Conservation (phyloP, 2,888 invertebrate genomes). For the Metacarcinus magister region DNA sequence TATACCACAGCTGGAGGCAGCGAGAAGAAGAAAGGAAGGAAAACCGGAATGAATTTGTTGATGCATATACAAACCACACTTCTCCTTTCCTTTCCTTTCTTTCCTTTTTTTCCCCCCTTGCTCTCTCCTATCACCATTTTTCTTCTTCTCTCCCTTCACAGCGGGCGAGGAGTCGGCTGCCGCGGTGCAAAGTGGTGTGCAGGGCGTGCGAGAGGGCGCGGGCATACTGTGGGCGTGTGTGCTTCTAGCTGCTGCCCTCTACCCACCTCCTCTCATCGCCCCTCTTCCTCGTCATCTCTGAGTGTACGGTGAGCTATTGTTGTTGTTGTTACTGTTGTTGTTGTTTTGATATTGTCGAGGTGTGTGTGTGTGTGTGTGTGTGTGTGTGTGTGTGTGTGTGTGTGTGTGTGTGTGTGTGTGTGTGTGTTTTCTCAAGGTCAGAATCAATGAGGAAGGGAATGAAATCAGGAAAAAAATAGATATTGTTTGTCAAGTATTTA, state of each 20-base stretch:
- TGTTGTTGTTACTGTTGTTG: background rate
- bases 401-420: too few relatives aligned
- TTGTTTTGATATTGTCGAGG: background rate
- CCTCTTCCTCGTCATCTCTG: background rate
- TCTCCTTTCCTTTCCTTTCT: background rate
- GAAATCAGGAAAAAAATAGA: too few relatives aligned
- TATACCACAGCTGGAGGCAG: background rate
- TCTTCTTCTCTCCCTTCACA: conserved; percentile 7
- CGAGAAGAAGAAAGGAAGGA: too few relatives aligned
- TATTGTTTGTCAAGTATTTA: too few relatives aligned
- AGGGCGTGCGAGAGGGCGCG: background rate
- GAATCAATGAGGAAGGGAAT: too few relatives aligned
- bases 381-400: too few relatives aligned
- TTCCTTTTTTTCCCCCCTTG: background rate
- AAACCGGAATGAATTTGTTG: background rate
- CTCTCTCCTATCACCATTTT: background rate
- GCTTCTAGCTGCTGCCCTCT: conserved; percentile 4
- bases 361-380: too few relatives aligned
- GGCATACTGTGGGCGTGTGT: conserved; percentile 47
- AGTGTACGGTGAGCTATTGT: background rate
- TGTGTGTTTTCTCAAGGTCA: too few relatives aligned
- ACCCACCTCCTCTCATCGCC: background rate
- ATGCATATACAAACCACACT: background rate
- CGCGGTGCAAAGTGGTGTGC: conserved; percentile 77
- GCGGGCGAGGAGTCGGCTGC: conserved; percentile 81